Conservation (phyloP, 2,888 invertebrate genomes). For the Phoenoteleia sp. region DNA sequence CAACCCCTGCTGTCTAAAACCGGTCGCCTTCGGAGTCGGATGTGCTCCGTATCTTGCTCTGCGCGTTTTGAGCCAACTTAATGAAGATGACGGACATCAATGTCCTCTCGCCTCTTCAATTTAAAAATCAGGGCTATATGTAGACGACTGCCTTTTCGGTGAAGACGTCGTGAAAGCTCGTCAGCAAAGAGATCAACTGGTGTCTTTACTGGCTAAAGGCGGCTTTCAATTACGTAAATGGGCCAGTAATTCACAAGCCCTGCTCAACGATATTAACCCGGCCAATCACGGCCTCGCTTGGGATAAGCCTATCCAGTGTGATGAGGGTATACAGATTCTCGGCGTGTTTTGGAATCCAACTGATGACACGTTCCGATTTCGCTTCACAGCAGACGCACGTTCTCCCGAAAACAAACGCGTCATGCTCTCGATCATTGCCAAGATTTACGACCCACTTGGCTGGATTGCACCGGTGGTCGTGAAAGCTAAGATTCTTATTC, state of each 20-base stretch:
- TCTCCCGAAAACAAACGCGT: neutral
- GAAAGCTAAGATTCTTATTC: conserved; percentile 70
- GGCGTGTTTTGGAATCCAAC: neutral
- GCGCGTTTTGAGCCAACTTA: neutral
- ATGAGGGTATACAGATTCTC: neutral
- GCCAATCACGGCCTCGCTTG: neutral
- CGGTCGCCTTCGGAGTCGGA: neutral
- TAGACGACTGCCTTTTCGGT: neutral
- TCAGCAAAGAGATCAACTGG: neutral
- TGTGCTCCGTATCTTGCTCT: neutral
- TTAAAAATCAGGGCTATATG: neutral
- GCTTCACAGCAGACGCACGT: neutral
- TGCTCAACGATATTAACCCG: neutral
- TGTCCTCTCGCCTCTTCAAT: neutral
- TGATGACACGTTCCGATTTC: neutral
- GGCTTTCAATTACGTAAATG: conserved; percentile 21
- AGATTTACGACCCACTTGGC: conserved; percentile 54
- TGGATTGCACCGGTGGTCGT: conserved; percentile 71
- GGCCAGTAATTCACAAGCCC: neutral
- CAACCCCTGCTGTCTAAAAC: no score
- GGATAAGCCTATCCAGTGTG: neutral
- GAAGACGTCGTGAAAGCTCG: neutral
- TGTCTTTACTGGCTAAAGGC: neutral
- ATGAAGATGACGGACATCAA: neutral
- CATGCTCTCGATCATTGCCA: conserved; percentile 54